Evolutionary conservation across 2,888 invertebrate species (phyloP), one percentile per base, ranked within the genome.

Genomic region (Tyria jacobaeae): DNA sequence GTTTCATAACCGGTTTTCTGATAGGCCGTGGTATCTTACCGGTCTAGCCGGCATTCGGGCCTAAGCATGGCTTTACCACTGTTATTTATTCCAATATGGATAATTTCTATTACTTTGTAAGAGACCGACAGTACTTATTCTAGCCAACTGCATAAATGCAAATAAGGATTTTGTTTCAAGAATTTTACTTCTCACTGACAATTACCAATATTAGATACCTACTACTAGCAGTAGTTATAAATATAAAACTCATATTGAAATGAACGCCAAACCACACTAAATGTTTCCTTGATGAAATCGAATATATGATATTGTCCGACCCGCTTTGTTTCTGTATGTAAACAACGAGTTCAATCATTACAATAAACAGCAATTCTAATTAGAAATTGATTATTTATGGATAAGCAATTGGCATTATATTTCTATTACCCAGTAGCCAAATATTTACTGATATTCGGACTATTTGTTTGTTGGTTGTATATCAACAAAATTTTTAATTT

Each of bases 371-470:
- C 50, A 39, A 21, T 34, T 21, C 41, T 66, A 60, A 69, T 71
- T 68, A 57, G 62, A 71, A 69, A 60, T 71, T 63, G 52, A 66
- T 74, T 69, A 74, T 63, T 66, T 69, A 66, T 24, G 3, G 7
- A 51, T 35, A n/a, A n/a, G n/a, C n/a, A n/a, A n/a, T 9, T 51
- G 2, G 14, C 7, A 60, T 41, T 7, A 12, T 57, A 59, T 57
- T 35, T 48, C 25, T 39, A 24, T 27, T 49, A 27, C 27, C 2
- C n/a, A n/a, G n/a, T 14, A 9, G 7, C 25, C 21, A 21, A 21
- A 21, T 44, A 44, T 44, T 17, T 3, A 44, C 12, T 0, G 1
- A 0, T 44, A 44, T 21, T 1, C 27, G 27, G 7, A 21, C 3
- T 12, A 44, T 12, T 21, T 9, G 12, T 21, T 2, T 1, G 6